A percentile compares a stretch with the other conserved stretches of the same genome.
phyloP scores from a whole-genome alignment of 2,888 invertebrate species.

The Sturmia bella region DNA sequence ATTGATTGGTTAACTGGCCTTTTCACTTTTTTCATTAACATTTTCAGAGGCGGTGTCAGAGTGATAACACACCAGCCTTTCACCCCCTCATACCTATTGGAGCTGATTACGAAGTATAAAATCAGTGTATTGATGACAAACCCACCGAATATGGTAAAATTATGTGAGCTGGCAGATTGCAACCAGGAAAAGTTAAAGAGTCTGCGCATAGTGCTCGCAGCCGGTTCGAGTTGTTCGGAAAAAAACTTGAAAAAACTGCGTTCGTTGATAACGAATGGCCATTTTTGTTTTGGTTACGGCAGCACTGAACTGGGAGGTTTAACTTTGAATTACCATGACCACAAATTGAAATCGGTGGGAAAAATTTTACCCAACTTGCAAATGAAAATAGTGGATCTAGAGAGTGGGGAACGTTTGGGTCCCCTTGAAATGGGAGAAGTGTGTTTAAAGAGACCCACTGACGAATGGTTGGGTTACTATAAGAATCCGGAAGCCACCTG shows the following conservation, averaged over 20 bases:
- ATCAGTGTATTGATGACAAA: too few species aligned
- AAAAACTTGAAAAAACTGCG: conserved; percentile 70
- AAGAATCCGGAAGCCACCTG: conserved; percentile 62
- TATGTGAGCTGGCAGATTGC: conserved; percentile 71
- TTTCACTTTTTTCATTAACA: conserved; percentile 4
- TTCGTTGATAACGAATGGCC: conserved; percentile 71
- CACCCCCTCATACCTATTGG: too few species aligned
- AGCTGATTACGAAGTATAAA: too few species aligned
- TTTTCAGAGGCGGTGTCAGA: conserved; percentile 49
- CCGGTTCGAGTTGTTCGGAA: too few species aligned
- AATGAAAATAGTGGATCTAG: conserved; percentile 74
- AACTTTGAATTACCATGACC: too few species aligned
- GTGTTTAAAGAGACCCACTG: conserved; percentile 68
- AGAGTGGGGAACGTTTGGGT: conserved; percentile 70
- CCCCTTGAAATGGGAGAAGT: conserved; percentile 76
- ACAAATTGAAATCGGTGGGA: too few species aligned
- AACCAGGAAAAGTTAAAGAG: conserved; percentile 72
- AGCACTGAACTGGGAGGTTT: conserved; percentile 73
- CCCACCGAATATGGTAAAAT: too few species aligned
- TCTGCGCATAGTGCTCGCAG: conserved; percentile 68
- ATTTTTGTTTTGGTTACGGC: conserved; percentile 74
- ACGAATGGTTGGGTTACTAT: conserved; percentile 75
- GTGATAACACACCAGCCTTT: too few species aligned
- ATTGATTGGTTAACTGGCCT: conserved; percentile 63
- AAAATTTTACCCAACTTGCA: conserved; percentile 14